phyloP scores from a whole-genome alignment of 2,113 vertebrate species.

The Cephalopterus ornatus region DNA sequence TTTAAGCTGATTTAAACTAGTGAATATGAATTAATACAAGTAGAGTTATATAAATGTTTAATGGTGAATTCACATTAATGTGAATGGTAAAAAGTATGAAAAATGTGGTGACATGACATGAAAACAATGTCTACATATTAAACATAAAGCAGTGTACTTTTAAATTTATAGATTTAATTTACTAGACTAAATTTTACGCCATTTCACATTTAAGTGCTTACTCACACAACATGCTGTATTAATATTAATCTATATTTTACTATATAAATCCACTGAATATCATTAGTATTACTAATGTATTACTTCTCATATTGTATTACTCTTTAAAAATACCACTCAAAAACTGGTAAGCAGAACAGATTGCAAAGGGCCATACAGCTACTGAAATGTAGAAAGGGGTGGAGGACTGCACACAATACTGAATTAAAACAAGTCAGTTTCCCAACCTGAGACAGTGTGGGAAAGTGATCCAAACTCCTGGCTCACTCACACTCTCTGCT shows the following conservation, averaged over 20 bases:
- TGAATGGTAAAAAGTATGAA: not conserved
- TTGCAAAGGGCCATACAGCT: rapidly evolving
- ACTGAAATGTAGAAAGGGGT: not conserved
- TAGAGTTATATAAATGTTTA: not conserved
- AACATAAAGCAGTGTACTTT: not conserved
- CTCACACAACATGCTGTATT: not conserved
- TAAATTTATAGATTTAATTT: not conserved
- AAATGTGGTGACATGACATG: not conserved
- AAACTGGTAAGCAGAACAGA: not conserved
- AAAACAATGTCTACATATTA: not conserved
- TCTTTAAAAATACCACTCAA: not conserved
- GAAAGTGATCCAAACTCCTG: not conserved
- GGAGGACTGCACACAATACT: not conserved
- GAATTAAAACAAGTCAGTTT: not conserved
- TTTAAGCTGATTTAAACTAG: not conserved
- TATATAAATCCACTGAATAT: not conserved
- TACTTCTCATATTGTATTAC: not conserved
- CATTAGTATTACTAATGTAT: not conserved
- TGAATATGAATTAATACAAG: not conserved
- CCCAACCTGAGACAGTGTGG: not conserved
- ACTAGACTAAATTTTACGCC: not conserved
- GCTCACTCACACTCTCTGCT: rapidly evolving
- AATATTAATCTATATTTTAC: not conserved
- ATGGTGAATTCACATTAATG: too few species aligned
- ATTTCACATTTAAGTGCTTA: not conserved